These are phyloP conservation scores for Axis porcinus DNA, from an alignment of 2,113 vertebrate genomes.

Conservation along the genomic window DNA sequence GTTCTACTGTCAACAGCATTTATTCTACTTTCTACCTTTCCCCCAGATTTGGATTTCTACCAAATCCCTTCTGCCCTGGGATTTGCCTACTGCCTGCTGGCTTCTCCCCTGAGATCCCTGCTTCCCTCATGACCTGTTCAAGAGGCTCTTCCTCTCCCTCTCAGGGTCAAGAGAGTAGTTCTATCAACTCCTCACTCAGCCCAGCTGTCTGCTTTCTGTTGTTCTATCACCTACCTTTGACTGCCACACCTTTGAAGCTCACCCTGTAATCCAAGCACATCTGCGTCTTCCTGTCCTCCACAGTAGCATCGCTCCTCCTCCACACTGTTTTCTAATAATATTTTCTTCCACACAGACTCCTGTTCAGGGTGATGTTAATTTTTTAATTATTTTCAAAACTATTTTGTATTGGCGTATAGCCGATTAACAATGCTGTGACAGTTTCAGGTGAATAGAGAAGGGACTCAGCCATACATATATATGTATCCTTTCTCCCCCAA, in stretches of 20 bases:
- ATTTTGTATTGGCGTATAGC: neutral
- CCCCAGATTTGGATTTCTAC: neutral
- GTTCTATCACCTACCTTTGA: neutral
- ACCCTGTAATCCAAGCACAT: neutral
- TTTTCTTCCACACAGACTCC: neutral
- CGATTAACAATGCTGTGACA: neutral
- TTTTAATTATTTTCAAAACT: neutral
- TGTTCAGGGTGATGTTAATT: neutral
- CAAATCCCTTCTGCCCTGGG: neutral
- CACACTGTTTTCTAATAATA: neutral
- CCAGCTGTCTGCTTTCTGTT: neutral
- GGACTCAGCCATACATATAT: neutral
- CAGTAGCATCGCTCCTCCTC: fast-evolving
- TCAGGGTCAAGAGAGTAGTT: neutral
- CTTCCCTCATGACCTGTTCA: neutral
- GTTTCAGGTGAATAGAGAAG: neutral
- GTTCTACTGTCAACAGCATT: neutral
- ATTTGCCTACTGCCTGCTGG: neutral
- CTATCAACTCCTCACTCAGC: neutral
- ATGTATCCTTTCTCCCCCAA: neutral
- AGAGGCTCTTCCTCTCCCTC: neutral
- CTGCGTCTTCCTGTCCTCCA: neutral
- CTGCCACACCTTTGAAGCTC: neutral
- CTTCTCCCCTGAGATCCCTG: neutral
- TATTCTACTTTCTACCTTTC: neutral